Evolutionary conservation across 2,888 invertebrate species (phyloP), one percentile per base, ranked within the genome.

Genomic region (Pachydiplax longipennis): DNA sequence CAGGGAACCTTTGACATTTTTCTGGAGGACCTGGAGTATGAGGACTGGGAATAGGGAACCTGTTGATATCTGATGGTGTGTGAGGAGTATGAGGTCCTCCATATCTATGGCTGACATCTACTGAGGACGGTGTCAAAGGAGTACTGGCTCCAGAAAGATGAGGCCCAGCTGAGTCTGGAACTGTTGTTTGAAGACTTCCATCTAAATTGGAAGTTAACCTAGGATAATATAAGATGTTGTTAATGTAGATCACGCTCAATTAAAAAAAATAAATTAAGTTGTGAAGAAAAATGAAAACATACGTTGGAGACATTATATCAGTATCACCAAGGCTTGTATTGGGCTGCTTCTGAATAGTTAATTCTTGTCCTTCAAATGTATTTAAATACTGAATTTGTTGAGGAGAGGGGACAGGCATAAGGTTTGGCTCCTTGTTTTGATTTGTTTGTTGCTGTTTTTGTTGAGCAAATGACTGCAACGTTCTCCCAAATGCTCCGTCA

Each of bases 351-450:
- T 98, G 98, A 94, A 99, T 99, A 92, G 98, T 98, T 93, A 99
- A 95, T 95, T 99, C 99, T 95, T 99, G 98, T 92, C 98, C 98
- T 95, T 99, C 98, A 94, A 99, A 98, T 93, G 98, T 97, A 95
- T 98, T 98, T 93, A 98, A 96, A 95, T 98, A 99, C 92, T 98
- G 98, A 94, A 99, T 98, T 95, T 98, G 98, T 94, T 98, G 98
- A 91, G 99, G 99, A 92, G 98, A 98, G 92, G 99, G 98, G 93
- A 99, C 98, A 92, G 98, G 98, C 97, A 98, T 98, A 93, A 98
- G 95, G 94, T 98, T 98, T 90, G 98, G 97, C 94, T 98, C 98
- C 95, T 97, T 97, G 91, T 92, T 87, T 92, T 91, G 93, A 93
- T 91, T 93, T 93, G 91, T 94, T 93, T 92, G 93, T 82, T 94